Evolutionary conservation across 2,113 vertebrate genomes (phyloP), one percentile per base, ranked within the genome.

Genomic region (Acrocephalus kingi): DNA sequence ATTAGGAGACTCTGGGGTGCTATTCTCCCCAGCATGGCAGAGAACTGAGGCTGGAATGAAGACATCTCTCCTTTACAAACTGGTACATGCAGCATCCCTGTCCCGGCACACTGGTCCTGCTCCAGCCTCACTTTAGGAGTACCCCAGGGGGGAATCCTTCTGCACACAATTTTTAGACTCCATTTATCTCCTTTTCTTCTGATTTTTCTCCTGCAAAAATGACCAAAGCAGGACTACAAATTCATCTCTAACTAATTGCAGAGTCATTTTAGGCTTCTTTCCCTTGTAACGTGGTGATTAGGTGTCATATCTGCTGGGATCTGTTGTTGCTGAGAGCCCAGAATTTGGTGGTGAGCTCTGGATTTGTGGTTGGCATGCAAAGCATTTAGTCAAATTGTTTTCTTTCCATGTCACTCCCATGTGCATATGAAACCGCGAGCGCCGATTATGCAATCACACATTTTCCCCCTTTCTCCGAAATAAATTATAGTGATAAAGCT

Each of bases 81-180:
- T 6, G 20, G 19, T 35, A 35, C 35, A 8, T 19, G 1, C 1
- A 4, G 37, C 37, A 39, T 39, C 37, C 48, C 35, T 17, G 21
- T 18, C 33, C 46, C 5, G 0, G 8, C 22, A 1, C 0, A 3
- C 72, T 54, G 63, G 1, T 45, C 59, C 48, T 1, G 1, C 55
- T 64, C 37, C 68, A 91, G 24, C 59, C 30, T 45, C 14, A 1
- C 23, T 43, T n/a, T 12, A 16, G n/a, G 52, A 64, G 35, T 19
- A 43, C 28, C 45, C 0, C 0, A 8, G 8, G 18, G 7, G 6
- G 16, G 3, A 14, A 35, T 66, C 58, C 33, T 73, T 56, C 56
- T 63, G 43, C 18, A 6, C 9, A 20, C 16, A 25, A 0, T 41
- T 49, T 89, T 62, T 37, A 43, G 30, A 37, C 28, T 67, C 48